A percentile compares a stretch with the other conserved stretches of the same genome.
phyloP scores from a whole-genome alignment of 2,113 vertebrate genomes.

The Passerina amoena region DNA sequence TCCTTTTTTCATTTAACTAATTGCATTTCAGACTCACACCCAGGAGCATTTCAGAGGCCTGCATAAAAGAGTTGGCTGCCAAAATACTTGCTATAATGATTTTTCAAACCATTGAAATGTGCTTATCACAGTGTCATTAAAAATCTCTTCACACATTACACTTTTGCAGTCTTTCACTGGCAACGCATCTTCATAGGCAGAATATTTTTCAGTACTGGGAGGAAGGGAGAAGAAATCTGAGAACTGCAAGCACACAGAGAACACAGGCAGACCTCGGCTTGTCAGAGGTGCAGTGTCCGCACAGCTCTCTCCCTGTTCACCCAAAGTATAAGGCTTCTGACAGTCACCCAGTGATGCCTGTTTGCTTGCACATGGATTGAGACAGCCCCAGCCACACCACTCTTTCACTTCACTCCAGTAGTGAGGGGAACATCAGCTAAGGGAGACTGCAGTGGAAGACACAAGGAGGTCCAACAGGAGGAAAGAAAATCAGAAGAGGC shows the following conservation, averaged over 20 bases:
- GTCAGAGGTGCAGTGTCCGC: not conserved
- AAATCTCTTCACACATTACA: not conserved
- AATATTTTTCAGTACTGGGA: not conserved
- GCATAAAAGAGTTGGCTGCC: not conserved
- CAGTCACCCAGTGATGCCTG: not conserved
- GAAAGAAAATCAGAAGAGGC: not conserved
- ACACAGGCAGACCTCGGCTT: not conserved
- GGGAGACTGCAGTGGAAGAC: not conserved
- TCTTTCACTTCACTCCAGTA: not conserved
- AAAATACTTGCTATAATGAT: not conserved
- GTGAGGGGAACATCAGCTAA: not conserved
- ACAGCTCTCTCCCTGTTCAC: not conserved
- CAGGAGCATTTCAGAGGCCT: not conserved
- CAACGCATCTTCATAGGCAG: not conserved
- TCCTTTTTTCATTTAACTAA: not conserved
- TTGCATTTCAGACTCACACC: not conserved
- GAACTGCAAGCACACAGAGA: not conserved
- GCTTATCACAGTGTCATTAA: not conserved
- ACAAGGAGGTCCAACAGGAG: not conserved
- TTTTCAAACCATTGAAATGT: not conserved
- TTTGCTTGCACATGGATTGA: accelerated
- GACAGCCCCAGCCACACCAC: not conserved
- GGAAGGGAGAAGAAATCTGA: not conserved
- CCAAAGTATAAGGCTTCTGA: not conserved
- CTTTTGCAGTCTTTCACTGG: not conserved